Conservation (phyloP, 2,113 vertebrate genomes). For the Anas platyrhynchos region DNA sequence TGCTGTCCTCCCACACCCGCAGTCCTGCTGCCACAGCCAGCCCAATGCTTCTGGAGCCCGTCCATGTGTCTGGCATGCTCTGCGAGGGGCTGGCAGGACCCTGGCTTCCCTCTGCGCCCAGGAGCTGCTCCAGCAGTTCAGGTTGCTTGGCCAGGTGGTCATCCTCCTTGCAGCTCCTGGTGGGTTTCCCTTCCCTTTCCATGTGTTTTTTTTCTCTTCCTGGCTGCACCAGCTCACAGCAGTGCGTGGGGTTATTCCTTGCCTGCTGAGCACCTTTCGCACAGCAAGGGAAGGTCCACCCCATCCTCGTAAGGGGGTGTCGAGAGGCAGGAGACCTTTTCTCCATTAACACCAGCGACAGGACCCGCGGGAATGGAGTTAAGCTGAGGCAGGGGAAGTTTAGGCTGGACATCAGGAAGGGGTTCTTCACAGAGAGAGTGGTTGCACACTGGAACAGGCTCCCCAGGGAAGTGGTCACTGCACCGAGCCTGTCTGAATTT, state of each 20-base stretch:
- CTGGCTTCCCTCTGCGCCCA: fast-evolving
- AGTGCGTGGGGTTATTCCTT: neutral
- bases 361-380: no score
- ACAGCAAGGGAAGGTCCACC: neutral
- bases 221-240: fast-evolving
- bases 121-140: neutral
- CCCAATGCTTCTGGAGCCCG: neutral
- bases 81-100: neutral
- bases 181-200: neutral
- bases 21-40: neutral
- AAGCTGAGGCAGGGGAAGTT: no score
- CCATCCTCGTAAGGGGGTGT: no score
- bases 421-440: no score
- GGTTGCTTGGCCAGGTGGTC: neutral
- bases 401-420: no score
- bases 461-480: no score
- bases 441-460: no score
- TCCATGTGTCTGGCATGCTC: fast-evolving
- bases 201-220: neutral
- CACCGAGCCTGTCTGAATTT: no score
- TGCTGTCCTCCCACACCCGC: fast-evolving
- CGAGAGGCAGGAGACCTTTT: no score
- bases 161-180: neutral
- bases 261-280: neutral
- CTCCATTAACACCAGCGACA: no score